Evolutionary conservation across 2,113 vertebrate genomes (phyloP), one percentile per base, ranked within the genome.

Genomic region (Brachirus orientalis): DNA sequence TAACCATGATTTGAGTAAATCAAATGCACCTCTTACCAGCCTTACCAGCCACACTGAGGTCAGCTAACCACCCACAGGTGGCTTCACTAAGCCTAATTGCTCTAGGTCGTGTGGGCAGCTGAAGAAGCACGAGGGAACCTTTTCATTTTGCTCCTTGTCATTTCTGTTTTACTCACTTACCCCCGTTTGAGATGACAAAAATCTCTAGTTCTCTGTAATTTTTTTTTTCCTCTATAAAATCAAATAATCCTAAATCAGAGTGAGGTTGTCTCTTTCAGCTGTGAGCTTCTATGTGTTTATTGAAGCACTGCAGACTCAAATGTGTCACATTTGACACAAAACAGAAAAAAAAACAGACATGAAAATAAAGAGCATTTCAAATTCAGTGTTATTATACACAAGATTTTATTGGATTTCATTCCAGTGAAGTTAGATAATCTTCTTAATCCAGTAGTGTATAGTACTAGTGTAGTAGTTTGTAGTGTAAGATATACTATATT

Each of bases 171-270:
- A 51, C 51, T 57, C 33, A 33, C 10, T 47, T 9, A 45, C 20
- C 13, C 53, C 36, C 10, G 57, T 59, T 43, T 51, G 54, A 58
- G 61, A 40, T 75, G 20, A 75, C 58, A 60, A 37, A 69, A 61
- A 72, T 48, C 68, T 59, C 3, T 0, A 4, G 3, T 75, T 60
- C 13, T 56, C 36, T 57, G 28, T 28, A 2, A 28, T 28, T 57
- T 51, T 28, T 38, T 57, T 75, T 70, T 57, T 47, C 44, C 75
- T n/a, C n/a, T 6, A 28, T 67, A 41, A 86, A 85, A 77, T 68
- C 77, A 63, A 57, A 40, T 82, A 69, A 85, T 87, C 78, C 58
- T 50, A 56, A 75, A 83, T 72, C 83, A 59, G 45, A 47, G 63
- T 28, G 36, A 58, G 51, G 48, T 55, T 68, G 28, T 28, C 28